Evolutionary conservation across 2,888 invertebrate genomes (phyloP).

Genomic region (Thumatha senex): DNA sequence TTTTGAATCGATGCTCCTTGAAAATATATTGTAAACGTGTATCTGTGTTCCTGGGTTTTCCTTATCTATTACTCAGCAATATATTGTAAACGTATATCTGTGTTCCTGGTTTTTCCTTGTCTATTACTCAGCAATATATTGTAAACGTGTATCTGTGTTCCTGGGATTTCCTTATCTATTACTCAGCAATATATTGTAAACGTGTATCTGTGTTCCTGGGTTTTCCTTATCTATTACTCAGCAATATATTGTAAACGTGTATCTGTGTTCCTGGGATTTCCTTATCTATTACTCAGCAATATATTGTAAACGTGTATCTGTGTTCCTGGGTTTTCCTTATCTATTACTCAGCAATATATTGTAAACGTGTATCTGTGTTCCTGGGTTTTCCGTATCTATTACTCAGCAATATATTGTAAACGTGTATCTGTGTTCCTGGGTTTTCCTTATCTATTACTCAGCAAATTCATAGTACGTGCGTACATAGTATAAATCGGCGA

Average conservation of each 20-base stretch:
- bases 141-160: slow-evolving; percentile 2
- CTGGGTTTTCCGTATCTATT: slow-evolving; percentile 8
- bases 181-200: slow-evolving; percentile 14
- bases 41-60: slow-evolving; percentile 3
- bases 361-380: slow-evolving; percentile 2
- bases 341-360: slow-evolving; percentile 14
- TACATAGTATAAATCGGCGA: slow-evolving; percentile 15
- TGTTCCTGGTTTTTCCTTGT: slow-evolving; percentile 4
- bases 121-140: slow-evolving; percentile 14
- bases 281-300: slow-evolving; percentile 13
- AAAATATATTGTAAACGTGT: too few species aligned
- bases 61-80: slow-evolving; percentile 13
- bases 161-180: slow-evolving; percentile 7
- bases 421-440: slow-evolving; percentile 1
- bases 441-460: slow-evolving; percentile 12
- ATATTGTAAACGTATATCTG: slow-evolving; percentile 2
- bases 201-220: slow-evolving; percentile 1
- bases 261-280: slow-evolving; percentile 2
- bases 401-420: slow-evolving; percentile 14
- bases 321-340: slow-evolving; percentile 5
- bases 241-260: slow-evolving; percentile 7
- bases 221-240: slow-evolving; percentile 12
- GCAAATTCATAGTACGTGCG: slow-evolving; percentile 19
- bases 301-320: slow-evolving; percentile 2
- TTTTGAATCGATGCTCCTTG: slow-evolving; percentile 2